Percentiles rank a stretch among this genome's conserved stretches.
These are phyloP conservation scores for Drosophila kurseongensis DNA, from an alignment of 1,140 invertebrate species.

Conservation along the genomic window DNA sequence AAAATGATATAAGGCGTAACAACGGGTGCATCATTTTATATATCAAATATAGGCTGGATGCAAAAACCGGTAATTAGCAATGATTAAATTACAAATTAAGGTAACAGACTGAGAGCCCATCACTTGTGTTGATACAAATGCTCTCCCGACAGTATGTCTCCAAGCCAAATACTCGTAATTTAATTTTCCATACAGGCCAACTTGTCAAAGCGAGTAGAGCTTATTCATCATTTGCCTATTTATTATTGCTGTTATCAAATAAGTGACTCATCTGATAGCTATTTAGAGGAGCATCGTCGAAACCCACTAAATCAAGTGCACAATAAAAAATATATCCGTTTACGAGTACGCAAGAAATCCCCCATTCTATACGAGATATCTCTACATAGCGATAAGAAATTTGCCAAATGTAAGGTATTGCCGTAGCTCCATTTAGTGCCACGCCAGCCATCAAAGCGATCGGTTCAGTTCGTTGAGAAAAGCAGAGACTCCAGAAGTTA, in stretches of 20 bases:
- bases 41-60: constrained; percentile 2
- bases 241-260: background rate
- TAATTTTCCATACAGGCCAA: constrained; percentile 5
- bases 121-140: background rate
- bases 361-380: constrained; percentile 8
- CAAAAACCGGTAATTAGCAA: background rate
- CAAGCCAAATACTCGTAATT: constrained; percentile 9
- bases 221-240: constrained; percentile 18
- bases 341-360: constrained; percentile 19
- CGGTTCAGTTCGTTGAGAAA: constrained; percentile 19
- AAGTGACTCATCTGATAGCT: constrained; percentile 27
- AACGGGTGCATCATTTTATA: background rate
- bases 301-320: constrained; percentile 35
- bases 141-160: background rate
- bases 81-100: constrained; percentile 13
- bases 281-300: constrained; percentile 5
- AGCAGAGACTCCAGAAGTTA: background rate
- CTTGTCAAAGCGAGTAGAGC: background rate
- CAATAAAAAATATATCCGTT: constrained; percentile 36
- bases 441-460: constrained; percentile 26
- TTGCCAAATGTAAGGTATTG: constrained; percentile 8
- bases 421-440: constrained; percentile 38
- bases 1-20: background rate
- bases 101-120: constrained; percentile 4
- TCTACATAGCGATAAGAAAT: constrained; percentile 39